phyloP scores from a whole-genome alignment of 2,797 vertebrate genomes.

The Alcedo quadribrachys region DNA sequence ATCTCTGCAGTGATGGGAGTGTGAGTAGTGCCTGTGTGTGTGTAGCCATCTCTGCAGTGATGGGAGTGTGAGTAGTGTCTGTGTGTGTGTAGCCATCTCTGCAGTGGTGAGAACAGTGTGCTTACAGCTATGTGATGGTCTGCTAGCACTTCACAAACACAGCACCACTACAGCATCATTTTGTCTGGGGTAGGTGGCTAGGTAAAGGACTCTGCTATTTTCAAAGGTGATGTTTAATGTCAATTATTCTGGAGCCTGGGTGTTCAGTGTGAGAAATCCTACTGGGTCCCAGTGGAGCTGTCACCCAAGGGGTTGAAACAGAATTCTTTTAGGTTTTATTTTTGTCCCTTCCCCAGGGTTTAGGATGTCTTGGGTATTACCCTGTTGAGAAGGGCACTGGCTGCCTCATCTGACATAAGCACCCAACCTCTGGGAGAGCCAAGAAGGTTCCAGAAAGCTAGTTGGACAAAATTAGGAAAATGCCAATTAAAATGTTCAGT shows the following conservation, averaged over 20 bases:
- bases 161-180: neutral
- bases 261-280: neutral
- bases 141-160: neutral
- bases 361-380: neutral
- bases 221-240: neutral
- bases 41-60: too few species aligned
- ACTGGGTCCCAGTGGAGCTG: neutral
- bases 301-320: neutral
- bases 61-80: neutral
- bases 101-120: neutral
- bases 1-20: too few species aligned
- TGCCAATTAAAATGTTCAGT: neutral
- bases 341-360: neutral
- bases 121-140: neutral
- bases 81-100: neutral
- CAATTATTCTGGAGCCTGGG: neutral
- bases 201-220: neutral
- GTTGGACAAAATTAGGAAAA: neutral
- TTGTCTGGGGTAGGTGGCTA: neutral
- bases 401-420: neutral
- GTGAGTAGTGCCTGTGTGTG: too few species aligned
- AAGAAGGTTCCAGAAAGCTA: neutral
- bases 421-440: neutral
- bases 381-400: neutral
- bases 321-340: neutral